A percentile compares a stretch with the other conserved stretches of the same genome.
These are phyloP conservation scores for Corythoichthys intestinalis DNA, from an alignment of 2,113 vertebrate genomes.

Conservation along the genomic window DNA sequence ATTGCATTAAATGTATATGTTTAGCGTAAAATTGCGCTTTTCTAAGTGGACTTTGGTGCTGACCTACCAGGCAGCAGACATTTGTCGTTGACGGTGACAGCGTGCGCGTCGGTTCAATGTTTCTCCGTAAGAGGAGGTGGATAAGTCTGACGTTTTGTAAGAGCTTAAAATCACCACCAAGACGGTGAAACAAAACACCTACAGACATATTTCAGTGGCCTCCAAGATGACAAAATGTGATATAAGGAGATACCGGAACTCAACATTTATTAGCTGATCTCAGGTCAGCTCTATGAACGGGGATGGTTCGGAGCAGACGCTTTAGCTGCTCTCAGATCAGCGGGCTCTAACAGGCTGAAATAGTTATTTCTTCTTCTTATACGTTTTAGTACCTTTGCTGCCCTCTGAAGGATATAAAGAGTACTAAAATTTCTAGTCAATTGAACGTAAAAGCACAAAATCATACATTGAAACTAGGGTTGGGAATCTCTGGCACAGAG, in stretches of 20 bases:
- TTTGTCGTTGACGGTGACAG: slow-evolving; percentile 33
- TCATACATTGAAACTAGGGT: no score
- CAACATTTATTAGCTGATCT: slow-evolving; percentile 24
- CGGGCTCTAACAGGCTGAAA: accelerated
- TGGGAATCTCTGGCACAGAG: no score
- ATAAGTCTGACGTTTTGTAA: slow-evolving; percentile 10
- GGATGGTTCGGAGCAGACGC: no score
- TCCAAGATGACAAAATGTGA: slow-evolving; percentile 27
- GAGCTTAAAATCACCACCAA: slow-evolving; percentile 12
- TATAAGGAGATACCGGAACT: accelerated
- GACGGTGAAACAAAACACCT: slow-evolving; percentile 21
- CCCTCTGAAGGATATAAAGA: neutral
- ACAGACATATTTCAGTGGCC: slow-evolving; percentile 33
- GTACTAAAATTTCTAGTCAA: neutral
- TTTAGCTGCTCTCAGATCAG: slow-evolving; percentile 39
- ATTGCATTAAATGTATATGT: accelerated
- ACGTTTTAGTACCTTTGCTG: accelerated
- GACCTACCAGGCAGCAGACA: slow-evolving; percentile 64
- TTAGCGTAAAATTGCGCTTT: neutral
- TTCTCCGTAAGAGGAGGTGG: slow-evolving; percentile 1
- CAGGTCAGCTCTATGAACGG: neutral
- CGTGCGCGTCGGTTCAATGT: neutral
- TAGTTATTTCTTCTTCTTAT: slow-evolving; percentile 10
- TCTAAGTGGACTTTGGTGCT: neutral
- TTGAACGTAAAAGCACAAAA: neutral